Evolutionary conservation across 1,140 invertebrate species (phyloP).

Genomic region (Drosophila repletoides): DNA sequence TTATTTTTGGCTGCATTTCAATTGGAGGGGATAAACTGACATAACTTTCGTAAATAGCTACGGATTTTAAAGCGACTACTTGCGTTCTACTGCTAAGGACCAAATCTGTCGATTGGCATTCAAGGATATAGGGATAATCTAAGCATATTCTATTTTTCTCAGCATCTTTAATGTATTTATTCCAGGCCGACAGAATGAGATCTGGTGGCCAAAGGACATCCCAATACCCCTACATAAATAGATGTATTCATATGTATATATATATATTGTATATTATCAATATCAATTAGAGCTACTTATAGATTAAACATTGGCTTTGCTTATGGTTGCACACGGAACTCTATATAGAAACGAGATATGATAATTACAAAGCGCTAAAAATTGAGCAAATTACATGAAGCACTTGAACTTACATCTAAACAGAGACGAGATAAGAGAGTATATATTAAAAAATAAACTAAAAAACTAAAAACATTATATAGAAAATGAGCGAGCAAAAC

Average conservation of each 20-base stretch:
- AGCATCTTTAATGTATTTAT: no score
- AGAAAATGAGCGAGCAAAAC: conserved; percentile 54
- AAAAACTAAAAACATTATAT: conserved; percentile 22
- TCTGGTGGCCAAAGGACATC: no score
- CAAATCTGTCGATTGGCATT: no score
- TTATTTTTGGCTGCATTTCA: no score
- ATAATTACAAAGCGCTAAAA: conserved; percentile 69
- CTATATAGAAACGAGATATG: background rate
- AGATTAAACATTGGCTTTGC: conserved; percentile 72
- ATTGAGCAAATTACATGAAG: conserved; percentile 77
- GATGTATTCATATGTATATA: conserved; percentile 34
- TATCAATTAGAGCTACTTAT: conserved; percentile 71
- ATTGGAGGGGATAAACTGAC: no score
- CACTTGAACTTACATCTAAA: conserved; percentile 57
- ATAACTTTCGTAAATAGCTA: no score
- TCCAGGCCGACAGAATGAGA: no score
- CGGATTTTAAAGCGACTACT: no score
- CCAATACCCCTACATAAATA: conserved; percentile 55
- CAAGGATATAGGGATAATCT: no score
- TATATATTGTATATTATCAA: conserved; percentile 48
- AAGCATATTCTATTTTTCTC: no score
- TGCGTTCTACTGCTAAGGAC: no score
- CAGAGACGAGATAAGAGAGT: background rate
- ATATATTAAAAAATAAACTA: conserved; percentile 26
- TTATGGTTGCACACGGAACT: conserved; percentile 54